phyloP scores from a whole-genome alignment of 2,113 vertebrate genomes.

The Cacatua alba region DNA sequence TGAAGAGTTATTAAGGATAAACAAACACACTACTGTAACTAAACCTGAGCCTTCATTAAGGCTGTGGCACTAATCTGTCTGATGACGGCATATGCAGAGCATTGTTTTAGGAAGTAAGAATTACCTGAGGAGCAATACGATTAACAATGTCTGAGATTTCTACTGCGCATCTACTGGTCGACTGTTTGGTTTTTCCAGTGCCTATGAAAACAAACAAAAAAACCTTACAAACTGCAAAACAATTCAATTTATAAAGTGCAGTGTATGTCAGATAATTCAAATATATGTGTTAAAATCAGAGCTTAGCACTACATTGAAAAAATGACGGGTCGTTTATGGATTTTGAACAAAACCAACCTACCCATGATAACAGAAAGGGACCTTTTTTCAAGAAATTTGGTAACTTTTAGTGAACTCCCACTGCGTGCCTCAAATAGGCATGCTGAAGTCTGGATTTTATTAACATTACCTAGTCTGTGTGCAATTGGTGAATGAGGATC shows the following conservation, averaged over 20 bases:
- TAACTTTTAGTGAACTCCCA: neutral
- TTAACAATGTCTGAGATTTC: conserved; percentile 93
- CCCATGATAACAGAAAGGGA: neutral
- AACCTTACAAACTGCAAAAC: neutral
- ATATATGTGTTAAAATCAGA: neutral
- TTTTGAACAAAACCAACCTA: neutral
- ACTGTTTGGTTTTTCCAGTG: conserved; percentile 60
- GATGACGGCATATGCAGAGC: neutral
- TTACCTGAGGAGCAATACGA: conserved; percentile 93
- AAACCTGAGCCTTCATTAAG: neutral
- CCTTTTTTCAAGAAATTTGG: neutral
- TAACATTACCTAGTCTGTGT: conserved; percentile 72
- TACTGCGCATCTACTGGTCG: conserved; percentile 65
- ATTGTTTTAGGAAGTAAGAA: neutral
- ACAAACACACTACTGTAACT: neutral
- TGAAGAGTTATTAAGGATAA: neutral
- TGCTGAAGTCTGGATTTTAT: neutral
- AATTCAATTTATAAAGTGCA: neutral
- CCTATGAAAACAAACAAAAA: conserved; percentile 60
- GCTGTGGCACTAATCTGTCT: neutral
- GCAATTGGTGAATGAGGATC: conserved; percentile 81
- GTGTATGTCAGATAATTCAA: neutral
- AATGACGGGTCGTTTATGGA: neutral
- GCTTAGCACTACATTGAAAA: neutral
- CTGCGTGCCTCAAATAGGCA: neutral